Evolutionary conservation across 2,797 vertebrate species (phyloP).

Genomic region (Bradypodion ventrale): DNA sequence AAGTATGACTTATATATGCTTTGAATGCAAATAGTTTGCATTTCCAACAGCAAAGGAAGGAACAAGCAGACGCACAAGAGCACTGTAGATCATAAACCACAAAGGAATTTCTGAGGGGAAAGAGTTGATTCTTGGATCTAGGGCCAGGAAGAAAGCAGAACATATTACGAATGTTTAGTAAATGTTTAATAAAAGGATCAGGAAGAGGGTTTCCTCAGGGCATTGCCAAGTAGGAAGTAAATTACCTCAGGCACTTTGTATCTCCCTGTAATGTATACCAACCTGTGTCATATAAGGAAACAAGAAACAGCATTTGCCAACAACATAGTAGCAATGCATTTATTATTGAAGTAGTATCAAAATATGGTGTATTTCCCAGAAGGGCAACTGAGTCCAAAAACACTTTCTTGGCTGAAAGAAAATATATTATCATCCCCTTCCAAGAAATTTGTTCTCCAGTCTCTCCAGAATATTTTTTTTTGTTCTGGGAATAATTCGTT

Average conservation of each 20-base stretch:
- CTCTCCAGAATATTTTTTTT: constrained; percentile 21
- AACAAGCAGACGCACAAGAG: no score
- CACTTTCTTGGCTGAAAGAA: constrained; percentile 32
- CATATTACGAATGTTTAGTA: background rate
- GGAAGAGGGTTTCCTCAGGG: no score
- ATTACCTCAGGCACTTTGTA: background rate
- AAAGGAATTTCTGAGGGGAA: no score
- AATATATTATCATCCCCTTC: background rate
- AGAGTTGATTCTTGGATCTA: no score
- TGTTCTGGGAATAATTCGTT: constrained; percentile 45
- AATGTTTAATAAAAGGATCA: background rate
- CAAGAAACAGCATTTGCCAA: background rate
- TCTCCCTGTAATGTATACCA: background rate
- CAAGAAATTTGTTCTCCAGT: background rate
- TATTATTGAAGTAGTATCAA: background rate
- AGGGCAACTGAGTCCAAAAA: background rate
- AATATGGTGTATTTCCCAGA: background rate
- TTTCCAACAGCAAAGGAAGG: background rate
- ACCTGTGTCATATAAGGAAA: background rate
- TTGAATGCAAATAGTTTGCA: background rate
- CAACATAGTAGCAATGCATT: background rate
- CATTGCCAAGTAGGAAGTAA: no score
- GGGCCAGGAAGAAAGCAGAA: no score
- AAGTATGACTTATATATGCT: background rate
- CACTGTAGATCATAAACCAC: no score